These are phyloP conservation scores for Mythimna lalbum DNA, from an alignment of 2,888 invertebrate species.

Conservation along the genomic window DNA sequence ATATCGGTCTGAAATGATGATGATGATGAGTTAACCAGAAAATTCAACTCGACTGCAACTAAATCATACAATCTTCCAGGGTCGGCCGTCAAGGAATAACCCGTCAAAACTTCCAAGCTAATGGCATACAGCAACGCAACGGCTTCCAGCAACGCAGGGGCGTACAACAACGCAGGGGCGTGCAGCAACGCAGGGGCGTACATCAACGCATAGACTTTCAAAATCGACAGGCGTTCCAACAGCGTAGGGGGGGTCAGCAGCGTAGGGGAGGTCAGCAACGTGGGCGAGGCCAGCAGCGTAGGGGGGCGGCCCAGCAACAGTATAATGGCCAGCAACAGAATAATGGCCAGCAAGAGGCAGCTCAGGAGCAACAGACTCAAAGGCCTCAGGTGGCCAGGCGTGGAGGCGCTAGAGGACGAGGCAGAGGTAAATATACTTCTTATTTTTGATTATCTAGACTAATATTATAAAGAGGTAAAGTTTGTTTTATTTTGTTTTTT, in stretches of 20 bases:
- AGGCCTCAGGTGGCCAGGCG: constrained; percentile 54
- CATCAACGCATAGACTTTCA: constrained; percentile 10
- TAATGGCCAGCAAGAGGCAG: constrained; percentile 7
- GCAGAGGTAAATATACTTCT: constrained; percentile 54
- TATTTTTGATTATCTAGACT: not conserved
- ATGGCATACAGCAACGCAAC: constrained; percentile 4
- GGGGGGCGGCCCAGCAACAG: constrained; percentile 13
- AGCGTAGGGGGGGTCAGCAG: constrained; percentile 11
- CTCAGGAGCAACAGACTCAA: constrained; percentile 40
- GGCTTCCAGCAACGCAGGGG: constrained; percentile 25
- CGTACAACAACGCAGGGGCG: constrained; percentile 21
- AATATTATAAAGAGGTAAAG: no score
- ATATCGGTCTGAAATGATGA: no score
- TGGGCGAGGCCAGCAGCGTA: not conserved
- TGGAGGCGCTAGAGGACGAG: constrained; percentile 43
- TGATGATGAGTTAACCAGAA: not conserved
- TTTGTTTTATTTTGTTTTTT: no score
- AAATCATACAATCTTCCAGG: constrained; percentile 6
- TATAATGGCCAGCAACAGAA: constrained; percentile 15
- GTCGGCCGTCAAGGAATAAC: constrained; percentile 12
- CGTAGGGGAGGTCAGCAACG: constrained; percentile 18
- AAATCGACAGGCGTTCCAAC: not conserved
- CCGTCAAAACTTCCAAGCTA: constrained; percentile 11
- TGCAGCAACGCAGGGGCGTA: constrained; percentile 8
- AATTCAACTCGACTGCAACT: not conserved